Evolutionary conservation across 2,113 vertebrate species (phyloP), one percentile per base, ranked within the genome.

Genomic region (Caranx melampygus): DNA sequence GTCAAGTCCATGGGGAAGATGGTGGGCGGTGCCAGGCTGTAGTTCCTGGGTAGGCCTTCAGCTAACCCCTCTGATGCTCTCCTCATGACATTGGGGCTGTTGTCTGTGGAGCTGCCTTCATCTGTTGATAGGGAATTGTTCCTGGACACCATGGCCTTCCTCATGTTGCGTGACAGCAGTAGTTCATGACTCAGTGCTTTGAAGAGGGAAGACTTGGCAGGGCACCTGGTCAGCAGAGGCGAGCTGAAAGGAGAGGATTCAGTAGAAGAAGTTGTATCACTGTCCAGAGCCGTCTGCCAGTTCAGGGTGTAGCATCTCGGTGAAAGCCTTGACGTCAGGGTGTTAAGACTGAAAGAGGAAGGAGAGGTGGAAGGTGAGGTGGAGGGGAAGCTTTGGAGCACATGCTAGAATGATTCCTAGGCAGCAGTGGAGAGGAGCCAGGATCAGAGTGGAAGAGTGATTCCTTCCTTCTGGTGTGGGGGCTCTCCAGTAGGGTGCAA

Each of bases 101-200:
- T 97, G 84, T 97, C 97, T 0, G 96, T 96, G 57, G 97, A 98
- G 89, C 96, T 98, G 72, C 95, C 94, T 71, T 98, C 96, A 62
- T 98, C 97, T 0, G 96, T 96, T 2, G 97, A 97, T 21, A 97
- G 84, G 8, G 97, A 98, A 83, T 95, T 95, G 87, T 97, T 96
- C 82, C 96, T 93, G 42, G 93, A 92, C 66, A 94, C 12, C 44
- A 90, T 83, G 12, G 89, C 82, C 85, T 95, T 96, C 78, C 90
- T 94, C 61, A 94, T 83, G 2, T 94, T 94, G 64, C 93, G 86
- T 75, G 94, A 92, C 16, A 96, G 83, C 60, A 95, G 83, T 7
- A 95, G 94, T 67, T 97, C 96, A 51, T 95, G 95, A 75, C 95
- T 96, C 3, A 93, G 91, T 9, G 94, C 84, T 91, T 96, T 96